Evolutionary conservation across 2,888 invertebrate genomes (phyloP).

Genomic region (Ariolimax columbianus): DNA sequence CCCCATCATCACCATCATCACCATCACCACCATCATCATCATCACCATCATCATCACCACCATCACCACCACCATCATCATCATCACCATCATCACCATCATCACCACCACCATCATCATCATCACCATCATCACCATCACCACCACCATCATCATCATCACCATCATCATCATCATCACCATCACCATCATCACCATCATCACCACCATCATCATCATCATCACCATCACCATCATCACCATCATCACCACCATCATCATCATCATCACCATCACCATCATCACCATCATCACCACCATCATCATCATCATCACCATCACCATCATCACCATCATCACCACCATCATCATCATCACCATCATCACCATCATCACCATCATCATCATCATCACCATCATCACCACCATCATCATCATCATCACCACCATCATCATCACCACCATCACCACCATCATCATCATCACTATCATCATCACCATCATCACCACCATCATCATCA

Average conservation of each 20-base stretch:
- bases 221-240: conserved; percentile 40
- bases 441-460: background rate
- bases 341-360: conserved; percentile 30
- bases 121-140: conserved; percentile 33
- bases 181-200: conserved; percentile 20
- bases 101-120: conserved; percentile 40
- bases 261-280: conserved; percentile 32
- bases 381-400: conserved; percentile 26
- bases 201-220: conserved; percentile 37
- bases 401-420: conserved; percentile 20
- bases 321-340: conserved; percentile 40
- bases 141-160: conserved; percentile 10
- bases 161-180: conserved; percentile 31
- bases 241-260: conserved; percentile 28
- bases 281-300: conserved; percentile 36
- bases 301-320: conserved; percentile 36
- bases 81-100: conserved; percentile 25
- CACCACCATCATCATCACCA: conserved; percentile 13
- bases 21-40: background rate
- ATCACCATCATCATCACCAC: conserved; percentile 23
- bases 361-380: conserved; percentile 23
- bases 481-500: no score
- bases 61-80: conserved; percentile 33
- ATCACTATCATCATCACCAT: background rate
- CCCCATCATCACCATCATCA: conserved; percentile 31